phyloP scores from a whole-genome alignment of 1,140 invertebrate genomes.

The Dufourea novaeangliae region DNA sequence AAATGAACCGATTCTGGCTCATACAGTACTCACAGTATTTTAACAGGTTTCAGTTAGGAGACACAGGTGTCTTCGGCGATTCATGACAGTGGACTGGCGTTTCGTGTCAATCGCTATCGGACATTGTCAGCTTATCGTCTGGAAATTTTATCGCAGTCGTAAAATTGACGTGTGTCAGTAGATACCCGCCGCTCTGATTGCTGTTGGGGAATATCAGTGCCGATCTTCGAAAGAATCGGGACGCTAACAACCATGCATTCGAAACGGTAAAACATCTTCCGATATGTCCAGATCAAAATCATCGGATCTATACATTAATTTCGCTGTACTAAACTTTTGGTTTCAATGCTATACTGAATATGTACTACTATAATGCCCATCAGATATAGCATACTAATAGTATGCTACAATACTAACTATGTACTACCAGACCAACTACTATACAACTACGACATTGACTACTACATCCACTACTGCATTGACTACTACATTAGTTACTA shows the following conservation, averaged over 20 bases:
- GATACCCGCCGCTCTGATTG: not conserved
- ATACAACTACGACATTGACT: too few relatives aligned
- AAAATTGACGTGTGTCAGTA: not conserved
- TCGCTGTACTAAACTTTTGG: too few relatives aligned
- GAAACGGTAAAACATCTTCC: not conserved
- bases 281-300: not conserved
- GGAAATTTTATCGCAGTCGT: conserved; percentile 16
- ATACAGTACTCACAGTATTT: not conserved
- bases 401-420: too few relatives aligned
- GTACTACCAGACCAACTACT: too few relatives aligned
- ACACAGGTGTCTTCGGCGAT: not conserved
- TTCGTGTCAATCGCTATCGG: not conserved
- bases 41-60: not conserved
- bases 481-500: too few relatives aligned
- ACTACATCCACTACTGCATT: too few relatives aligned
- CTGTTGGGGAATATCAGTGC: not conserved
- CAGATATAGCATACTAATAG: too few relatives aligned
- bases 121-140: conserved; percentile 1
- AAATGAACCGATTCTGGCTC: not conserved
- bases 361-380: too few relatives aligned
- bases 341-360: too few relatives aligned
- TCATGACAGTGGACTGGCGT: not conserved
- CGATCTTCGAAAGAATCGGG: not conserved
- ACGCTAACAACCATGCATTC: not conserved
- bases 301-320: not conserved